Base-by-base conservation (phyloP, 2,113 vertebrate species). In the Nycticebus coucang region DNA sequence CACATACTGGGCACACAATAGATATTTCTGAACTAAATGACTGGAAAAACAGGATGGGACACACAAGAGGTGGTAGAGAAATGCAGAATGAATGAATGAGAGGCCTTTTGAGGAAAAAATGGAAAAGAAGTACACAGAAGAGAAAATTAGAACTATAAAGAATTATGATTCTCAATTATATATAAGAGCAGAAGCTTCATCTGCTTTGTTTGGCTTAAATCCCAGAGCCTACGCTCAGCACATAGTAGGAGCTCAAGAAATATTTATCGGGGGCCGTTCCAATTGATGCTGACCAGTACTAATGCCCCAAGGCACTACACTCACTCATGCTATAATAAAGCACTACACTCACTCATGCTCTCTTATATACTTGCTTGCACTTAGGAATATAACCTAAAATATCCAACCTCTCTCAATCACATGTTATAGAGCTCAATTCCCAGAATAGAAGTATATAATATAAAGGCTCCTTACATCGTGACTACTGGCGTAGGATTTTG, bases 391-490 rank as follows among this genome's bases (percentile, higher is more conserved):
- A 28, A 87, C 10, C 30, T 19, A 19, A 83, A 64, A 28, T 26
- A 17, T 1, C 4, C 28, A 4, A 5, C 41, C 82, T 50, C 33
- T 71, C 66, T 26, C 35, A 50, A 50, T 64, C 66, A 8, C 28
- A 12, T 2, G 11, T 26, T 24, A 37, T 6, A 35, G 78, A 35
- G 78, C 71, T 75, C 41, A 22, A 0, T 41, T 33, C 62, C 57
- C 55, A 30, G 68, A 13, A 30, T 0, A 9, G 17, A 33, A n/a
- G 80, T 1, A 9, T 3, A 28, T 69, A 57, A 68, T 12, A 15
- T 33, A 18, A 22, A 60, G 75, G 45, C 14, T 55, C 50, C 91
- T 95, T 85, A 98, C 97, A 14, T 97, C 55, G 0, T 57, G 94
- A 37, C 18, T 88, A 87, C 50, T 87, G 41, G 71, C 37, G 24